Conservation (phyloP, 2,888 invertebrate species). For the Clostera curtula region DNA sequence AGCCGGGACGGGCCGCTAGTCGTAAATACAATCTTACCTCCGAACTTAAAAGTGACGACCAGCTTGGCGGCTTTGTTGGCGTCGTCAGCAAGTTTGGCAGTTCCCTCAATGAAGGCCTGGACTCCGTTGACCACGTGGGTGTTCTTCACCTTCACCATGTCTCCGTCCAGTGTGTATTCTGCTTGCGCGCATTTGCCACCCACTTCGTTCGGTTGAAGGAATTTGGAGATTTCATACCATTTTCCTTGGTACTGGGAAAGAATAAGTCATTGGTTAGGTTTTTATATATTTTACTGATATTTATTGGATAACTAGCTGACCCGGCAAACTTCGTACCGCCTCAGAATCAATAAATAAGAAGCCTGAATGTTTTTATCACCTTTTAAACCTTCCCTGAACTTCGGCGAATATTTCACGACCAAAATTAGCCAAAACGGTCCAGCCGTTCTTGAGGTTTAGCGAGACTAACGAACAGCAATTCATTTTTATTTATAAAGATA, state of each 20-base stretch:
- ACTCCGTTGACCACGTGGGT: constrained; percentile 44
- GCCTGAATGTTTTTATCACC: too few species aligned
- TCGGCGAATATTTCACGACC: too few species aligned
- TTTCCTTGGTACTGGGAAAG: constrained; percentile 73
- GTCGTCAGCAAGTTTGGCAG: constrained; percentile 42
- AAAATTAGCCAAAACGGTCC: too few species aligned
- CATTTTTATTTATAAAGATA: too few species aligned
- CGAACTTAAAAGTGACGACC: constrained; percentile 44
- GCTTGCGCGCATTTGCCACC: constrained; percentile 75
- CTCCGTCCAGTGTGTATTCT: constrained; percentile 69
- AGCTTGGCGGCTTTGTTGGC: constrained; percentile 66
- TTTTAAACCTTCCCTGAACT: too few species aligned
- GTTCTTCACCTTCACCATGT: constrained; percentile 49
- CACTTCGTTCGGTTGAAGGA: constrained; percentile 74
- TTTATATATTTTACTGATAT: too few species aligned
- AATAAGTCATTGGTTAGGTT: constrained; percentile 1
- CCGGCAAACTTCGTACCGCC: too few species aligned
- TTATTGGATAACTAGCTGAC: too few species aligned
- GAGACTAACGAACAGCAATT: too few species aligned
- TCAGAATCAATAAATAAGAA: too few species aligned
- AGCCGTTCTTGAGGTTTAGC: too few species aligned
- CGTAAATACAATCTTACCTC: constrained; percentile 40
- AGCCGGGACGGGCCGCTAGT: too few species aligned
- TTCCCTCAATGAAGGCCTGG: constrained; percentile 46
- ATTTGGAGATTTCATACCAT: constrained; percentile 80